Evolutionary conservation across 2,888 invertebrate genomes (phyloP).

Genomic region (Caenorhabditis doughertyi): DNA sequence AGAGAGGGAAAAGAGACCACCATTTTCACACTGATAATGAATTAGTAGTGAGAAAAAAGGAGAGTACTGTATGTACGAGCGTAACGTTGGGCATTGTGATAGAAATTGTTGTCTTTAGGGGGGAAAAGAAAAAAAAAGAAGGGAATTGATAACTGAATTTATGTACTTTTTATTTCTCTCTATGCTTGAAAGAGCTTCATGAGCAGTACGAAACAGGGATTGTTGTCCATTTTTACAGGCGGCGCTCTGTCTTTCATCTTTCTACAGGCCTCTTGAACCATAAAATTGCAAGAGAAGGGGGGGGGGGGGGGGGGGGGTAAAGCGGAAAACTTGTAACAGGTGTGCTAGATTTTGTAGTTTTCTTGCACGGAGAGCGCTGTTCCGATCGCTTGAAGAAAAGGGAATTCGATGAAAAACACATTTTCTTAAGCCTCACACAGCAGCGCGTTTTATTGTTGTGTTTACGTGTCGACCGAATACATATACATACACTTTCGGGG

Average conservation of each 20-base stretch:
- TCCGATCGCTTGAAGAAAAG: conserved; percentile 15
- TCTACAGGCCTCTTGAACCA: conserved; percentile 1
- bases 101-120: conserved; percentile 14
- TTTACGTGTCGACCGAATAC: conserved; percentile 56
- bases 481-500: conserved; percentile 43
- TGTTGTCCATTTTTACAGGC: conserved; percentile 44
- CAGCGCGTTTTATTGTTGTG: conserved; percentile 57
- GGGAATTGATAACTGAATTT: conserved; percentile 36
- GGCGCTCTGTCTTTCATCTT: conserved; percentile 36
- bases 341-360: conserved; percentile 8
- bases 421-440: conserved; percentile 48
- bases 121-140: neutral
- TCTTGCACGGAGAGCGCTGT: neutral
- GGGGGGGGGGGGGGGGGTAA: neutral
- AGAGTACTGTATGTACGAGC: conserved; percentile 25
- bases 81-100: conserved; percentile 20
- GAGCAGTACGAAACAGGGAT: neutral
- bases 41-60: neutral
- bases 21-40: conserved; percentile 44
- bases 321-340: conserved; percentile 3
- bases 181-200: neutral
- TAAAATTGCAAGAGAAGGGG: neutral
- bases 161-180: conserved; percentile 6
- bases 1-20: conserved; percentile 4
- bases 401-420: conserved; percentile 32